phyloP scores from a whole-genome alignment of 2,888 invertebrate species.

The Pristionchus fissidentatus region DNA sequence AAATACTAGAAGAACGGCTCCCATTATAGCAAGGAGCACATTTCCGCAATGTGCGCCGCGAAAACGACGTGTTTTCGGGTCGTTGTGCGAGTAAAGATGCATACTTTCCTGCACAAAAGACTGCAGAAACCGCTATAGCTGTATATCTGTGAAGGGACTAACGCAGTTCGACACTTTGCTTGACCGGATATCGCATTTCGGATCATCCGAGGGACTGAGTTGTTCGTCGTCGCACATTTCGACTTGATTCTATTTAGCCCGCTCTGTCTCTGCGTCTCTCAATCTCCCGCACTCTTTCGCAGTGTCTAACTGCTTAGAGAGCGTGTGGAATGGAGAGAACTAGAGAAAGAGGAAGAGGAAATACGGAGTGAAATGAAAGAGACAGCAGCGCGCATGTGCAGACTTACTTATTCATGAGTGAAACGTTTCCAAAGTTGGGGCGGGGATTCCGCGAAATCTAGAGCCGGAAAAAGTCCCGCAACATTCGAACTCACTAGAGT shows the following conservation, averaged over 20 bases:
- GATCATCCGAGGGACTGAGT: not conserved
- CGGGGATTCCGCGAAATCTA: no score
- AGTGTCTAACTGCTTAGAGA: not conserved
- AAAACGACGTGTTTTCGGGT: no score
- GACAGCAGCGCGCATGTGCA: slow-evolving; percentile 4
- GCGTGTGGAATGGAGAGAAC: not conserved
- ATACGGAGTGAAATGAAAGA: slow-evolving; percentile 24
- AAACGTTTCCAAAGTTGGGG: slow-evolving; percentile 18
- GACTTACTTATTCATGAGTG: slow-evolving; percentile 32
- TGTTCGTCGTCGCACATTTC: slow-evolving; percentile 16
- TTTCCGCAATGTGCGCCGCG: no score
- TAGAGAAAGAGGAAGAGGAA: slow-evolving; percentile 16
- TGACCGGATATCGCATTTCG: not conserved
- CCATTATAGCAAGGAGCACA: no score
- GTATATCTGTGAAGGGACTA: not conserved
- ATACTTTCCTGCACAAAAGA: not conserved
- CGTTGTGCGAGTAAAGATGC: no score
- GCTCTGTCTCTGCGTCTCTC: slow-evolving; percentile 1
- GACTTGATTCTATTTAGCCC: not conserved
- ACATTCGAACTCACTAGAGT: no score
- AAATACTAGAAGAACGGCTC: no score
- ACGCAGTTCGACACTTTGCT: not conserved
- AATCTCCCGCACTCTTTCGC: not conserved
- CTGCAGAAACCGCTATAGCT: not conserved
- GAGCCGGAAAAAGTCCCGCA: no score